Evolutionary conservation across 2,888 invertebrate genomes (phyloP), one percentile per base, ranked within the genome.

Genomic region (Ligdia adustata): DNA sequence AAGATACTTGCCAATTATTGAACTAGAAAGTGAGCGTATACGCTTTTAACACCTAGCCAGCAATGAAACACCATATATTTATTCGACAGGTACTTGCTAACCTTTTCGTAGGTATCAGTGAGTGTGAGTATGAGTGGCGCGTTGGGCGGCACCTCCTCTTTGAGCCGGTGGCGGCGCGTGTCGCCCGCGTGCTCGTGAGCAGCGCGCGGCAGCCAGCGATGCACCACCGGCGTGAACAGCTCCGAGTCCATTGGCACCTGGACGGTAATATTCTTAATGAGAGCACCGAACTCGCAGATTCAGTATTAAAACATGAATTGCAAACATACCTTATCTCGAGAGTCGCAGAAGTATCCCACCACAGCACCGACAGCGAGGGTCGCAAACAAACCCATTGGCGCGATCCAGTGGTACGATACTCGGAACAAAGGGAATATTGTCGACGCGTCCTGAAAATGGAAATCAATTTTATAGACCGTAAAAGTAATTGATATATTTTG

Each of bases 391-490:
- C 96, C 96, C 37, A 95, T 86, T 0, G 95, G 94, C 24, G 95
- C 94, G 47, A 96, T 94, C 96, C 96, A 96, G 72, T 95, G 93
- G 76, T 95, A 96, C 0, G 96, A 96, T 29, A 96, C 68, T 5
- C 95, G 93, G 81, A 95, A 96, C 7, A 96, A 72, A 0, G 95
- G 94, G 74, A 95, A 96, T 32, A 94, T 90, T 20, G 75, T 67
- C 58, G 79, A 76, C 2, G 91, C 84, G 39, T 86, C 81, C 79
- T 91, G 79, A 31, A 38, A 24, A 22, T 6, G n/a, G 24, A 20
- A 18, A n/a, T n/a, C n/a, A n/a, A n/a, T n/a, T n/a, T n/a, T n/a
- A n/a, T n/a, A n/a, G n/a, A n/a, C n/a, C n/a, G n/a, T n/a, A n/a
- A n/a, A n/a, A n/a, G n/a, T n/a, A n/a, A n/a, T n/a, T n/a, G n/a